These are phyloP conservation scores for Chaenogobius annularis DNA, from an alignment of 2,113 vertebrate species.

Conservation along the genomic window DNA sequence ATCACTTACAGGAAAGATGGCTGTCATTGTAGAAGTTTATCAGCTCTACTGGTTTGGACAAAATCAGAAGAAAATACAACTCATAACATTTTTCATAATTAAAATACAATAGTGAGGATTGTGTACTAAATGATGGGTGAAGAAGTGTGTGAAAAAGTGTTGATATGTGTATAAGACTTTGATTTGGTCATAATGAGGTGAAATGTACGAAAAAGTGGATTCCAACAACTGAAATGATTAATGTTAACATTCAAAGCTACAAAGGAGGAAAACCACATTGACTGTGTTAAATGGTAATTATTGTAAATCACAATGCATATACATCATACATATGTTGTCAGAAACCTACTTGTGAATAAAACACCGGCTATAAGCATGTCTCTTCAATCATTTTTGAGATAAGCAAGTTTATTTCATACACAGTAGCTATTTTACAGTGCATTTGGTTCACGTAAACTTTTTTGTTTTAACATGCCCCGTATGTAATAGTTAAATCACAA, in stretches of 20 bases:
- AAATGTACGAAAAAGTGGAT: no score
- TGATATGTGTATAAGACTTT: no score
- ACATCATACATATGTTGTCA: no score
- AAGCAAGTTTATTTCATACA: neutral
- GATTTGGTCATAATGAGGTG: no score
- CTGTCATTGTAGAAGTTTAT: slow-evolving; percentile 42
- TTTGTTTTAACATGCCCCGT: neutral
- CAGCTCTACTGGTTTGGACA: neutral
- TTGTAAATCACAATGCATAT: no score
- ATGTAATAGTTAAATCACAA: neutral
- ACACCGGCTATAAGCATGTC: neutral
- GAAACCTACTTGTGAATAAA: neutral
- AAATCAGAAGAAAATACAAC: neutral
- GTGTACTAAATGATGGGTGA: neutral
- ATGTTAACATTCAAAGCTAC: no score
- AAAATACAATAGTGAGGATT: neutral
- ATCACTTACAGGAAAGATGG: slow-evolving; percentile 45
- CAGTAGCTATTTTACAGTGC: neutral
- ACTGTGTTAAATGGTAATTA: no score
- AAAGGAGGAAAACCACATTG: no score
- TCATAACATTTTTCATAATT: neutral
- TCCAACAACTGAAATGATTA: no score
- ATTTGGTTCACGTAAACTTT: neutral
- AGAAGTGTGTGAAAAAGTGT: neutral
- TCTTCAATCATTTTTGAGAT: neutral